phyloP scores from a whole-genome alignment of 2,797 vertebrate genomes.

The Protonibea diacanthus region DNA sequence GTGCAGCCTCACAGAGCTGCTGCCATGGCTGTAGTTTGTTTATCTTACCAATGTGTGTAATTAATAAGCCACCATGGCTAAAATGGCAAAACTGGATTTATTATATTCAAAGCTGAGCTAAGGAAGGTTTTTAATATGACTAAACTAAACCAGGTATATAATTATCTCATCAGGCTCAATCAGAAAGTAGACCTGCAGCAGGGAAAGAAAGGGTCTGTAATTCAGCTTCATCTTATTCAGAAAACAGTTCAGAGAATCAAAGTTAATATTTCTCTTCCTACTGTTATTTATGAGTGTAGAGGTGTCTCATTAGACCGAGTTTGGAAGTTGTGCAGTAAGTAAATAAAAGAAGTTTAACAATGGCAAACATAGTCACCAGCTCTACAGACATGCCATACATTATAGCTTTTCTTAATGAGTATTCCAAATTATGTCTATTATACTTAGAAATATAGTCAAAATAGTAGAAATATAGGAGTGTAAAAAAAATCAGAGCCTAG shows the following conservation, averaged over 20 bases:
- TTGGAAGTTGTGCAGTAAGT: conserved; percentile 23
- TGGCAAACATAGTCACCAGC: not conserved
- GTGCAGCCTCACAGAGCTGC: conserved; percentile 1
- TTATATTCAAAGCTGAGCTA: conserved; percentile 47
- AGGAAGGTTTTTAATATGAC: conserved; percentile 43
- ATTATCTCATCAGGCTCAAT: conserved; percentile 59
- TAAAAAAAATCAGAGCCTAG: not conserved
- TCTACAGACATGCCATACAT: conserved; percentile 16
- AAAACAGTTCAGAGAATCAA: conserved; percentile 18
- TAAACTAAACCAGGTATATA: conserved; percentile 52
- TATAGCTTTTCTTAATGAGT: conserved; percentile 30
- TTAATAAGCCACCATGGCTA: conserved; percentile 31
- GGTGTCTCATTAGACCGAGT: conserved; percentile 4
- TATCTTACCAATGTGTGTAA: conserved; percentile 10
- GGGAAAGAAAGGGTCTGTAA: conserved; percentile 17
- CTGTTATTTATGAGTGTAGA: not conserved
- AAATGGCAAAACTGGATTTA: conserved; percentile 46
- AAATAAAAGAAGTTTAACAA: not conserved
- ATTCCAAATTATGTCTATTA: conserved; percentile 33
- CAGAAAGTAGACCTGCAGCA: conserved; percentile 27
- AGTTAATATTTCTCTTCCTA: conserved; percentile 1
- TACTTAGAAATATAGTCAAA: conserved; percentile 31
- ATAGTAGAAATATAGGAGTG: not conserved
- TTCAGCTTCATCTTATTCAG: conserved; percentile 23
- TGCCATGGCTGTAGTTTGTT: conserved; percentile 7